A percentile compares a stretch with the other conserved stretches of the same genome.
These are phyloP conservation scores for Aricia agestis DNA, from an alignment of 1,140 invertebrate genomes.

Conservation along the genomic window DNA sequence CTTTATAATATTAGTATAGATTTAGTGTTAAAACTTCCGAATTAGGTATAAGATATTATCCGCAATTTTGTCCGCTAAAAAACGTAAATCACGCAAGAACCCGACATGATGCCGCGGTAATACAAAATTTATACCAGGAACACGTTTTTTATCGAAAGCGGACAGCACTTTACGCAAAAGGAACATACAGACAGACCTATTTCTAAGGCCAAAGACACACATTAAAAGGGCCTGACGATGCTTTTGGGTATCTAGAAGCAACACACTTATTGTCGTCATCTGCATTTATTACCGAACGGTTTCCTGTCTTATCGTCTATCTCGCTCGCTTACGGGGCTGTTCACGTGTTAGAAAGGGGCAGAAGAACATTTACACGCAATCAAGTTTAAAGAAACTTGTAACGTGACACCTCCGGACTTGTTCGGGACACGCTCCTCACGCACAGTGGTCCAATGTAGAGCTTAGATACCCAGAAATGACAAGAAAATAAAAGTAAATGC, in stretches of 20 bases:
- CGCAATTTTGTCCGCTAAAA: too few species aligned
- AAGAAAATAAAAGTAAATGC: background rate
- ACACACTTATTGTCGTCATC: background rate
- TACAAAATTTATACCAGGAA: too few species aligned
- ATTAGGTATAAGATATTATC: too few species aligned
- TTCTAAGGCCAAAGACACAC: too few species aligned
- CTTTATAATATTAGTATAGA: too few species aligned
- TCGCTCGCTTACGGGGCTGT: background rate
- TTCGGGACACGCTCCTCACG: background rate
- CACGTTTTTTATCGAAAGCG: too few species aligned
- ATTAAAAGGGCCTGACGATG: background rate
- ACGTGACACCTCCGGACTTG: background rate
- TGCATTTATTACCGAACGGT: background rate
- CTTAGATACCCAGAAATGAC: background rate
- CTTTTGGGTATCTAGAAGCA: too few species aligned
- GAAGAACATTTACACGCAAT: background rate
- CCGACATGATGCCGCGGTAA: too few species aligned
- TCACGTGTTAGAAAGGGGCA: background rate
- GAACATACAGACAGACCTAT: too few species aligned
- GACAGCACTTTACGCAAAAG: too few species aligned
- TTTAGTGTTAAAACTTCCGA: too few species aligned
- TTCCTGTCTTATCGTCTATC: background rate
- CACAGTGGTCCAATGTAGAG: background rate
- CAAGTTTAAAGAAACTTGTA: conserved; percentile 3
- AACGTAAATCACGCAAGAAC: too few species aligned